These are phyloP conservation scores for Tenthredo mesomela DNA, from an alignment of 2,888 invertebrate genomes.

Conservation along the genomic window DNA sequence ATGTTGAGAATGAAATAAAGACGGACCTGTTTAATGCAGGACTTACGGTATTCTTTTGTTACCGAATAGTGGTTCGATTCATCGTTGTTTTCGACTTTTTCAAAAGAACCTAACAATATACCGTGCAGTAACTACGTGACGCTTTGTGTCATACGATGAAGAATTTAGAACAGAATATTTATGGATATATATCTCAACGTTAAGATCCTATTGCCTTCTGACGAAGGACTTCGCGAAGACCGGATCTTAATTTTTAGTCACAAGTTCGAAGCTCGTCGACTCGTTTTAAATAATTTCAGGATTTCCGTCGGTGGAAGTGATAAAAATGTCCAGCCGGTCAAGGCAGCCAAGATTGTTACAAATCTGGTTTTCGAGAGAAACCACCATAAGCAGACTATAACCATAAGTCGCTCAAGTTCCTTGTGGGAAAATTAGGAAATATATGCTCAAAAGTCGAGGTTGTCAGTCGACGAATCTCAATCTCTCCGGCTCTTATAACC, in stretches of 20 bases:
- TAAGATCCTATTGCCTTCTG: neutral
- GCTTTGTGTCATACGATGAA: neutral
- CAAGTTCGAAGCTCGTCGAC: neutral
- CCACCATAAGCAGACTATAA: neutral
- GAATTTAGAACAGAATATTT: neutral
- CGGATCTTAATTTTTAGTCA: neutral
- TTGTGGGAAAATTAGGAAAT: neutral
- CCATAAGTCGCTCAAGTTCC: neutral
- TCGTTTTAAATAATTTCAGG: neutral
- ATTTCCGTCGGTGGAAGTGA: neutral
- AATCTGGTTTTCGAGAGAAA: constrained; percentile 6
- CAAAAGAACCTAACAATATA: neutral
- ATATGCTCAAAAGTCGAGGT: neutral
- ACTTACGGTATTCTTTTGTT: constrained; percentile 44
- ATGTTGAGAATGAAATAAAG: neutral
- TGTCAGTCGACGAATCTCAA: neutral
- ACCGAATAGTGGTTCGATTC: constrained; percentile 18
- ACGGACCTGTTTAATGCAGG: constrained; percentile 27
- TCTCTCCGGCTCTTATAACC: neutral
- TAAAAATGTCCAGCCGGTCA: neutral
- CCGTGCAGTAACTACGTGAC: constrained; percentile 6
- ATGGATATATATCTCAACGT: neutral
- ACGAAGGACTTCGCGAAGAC: constrained; percentile 8
- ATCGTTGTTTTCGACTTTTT: neutral
- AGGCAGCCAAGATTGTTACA: neutral